A percentile compares a stretch with the other conserved stretches of the same genome.
phyloP scores from a whole-genome alignment of 2,888 invertebrate species.

The Trilocha varians region DNA sequence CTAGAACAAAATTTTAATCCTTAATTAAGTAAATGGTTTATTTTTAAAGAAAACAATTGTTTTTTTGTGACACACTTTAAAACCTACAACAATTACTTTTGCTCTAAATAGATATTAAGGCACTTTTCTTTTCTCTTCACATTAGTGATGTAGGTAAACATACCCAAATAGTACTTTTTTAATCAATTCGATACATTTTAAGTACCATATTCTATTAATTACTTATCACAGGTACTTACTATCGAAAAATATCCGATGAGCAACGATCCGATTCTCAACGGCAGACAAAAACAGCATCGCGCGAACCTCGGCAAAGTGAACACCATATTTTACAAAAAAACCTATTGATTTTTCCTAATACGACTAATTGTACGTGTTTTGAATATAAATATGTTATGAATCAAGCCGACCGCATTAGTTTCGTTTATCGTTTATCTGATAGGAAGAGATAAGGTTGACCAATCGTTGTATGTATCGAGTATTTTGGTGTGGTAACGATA shows the following conservation, averaged over 20 bases:
- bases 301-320: constrained; percentile 33
- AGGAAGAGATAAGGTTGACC: constrained; percentile 21
- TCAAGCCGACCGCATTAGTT: not conserved
- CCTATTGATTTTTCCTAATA: not conserved
- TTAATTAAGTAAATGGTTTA: no score
- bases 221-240: constrained; percentile 34
- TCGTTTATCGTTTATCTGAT: constrained; percentile 25
- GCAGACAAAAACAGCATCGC: constrained; percentile 49
- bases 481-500: not conserved
- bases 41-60: no score
- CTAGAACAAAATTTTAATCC: no score
- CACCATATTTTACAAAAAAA: constrained; percentile 16
- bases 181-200: not conserved
- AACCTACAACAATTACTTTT: no score
- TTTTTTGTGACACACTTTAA: no score
- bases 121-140: no score
- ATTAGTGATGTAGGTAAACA: not conserved
- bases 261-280: constrained; percentile 41
- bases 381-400: not conserved
- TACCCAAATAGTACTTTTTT: not conserved
- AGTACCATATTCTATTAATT: not conserved
- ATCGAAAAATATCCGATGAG: constrained; percentile 54
- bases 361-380: not conserved
- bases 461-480: constrained; percentile 7
- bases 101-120: no score